Evolutionary conservation across 2,888 invertebrate genomes (phyloP), one percentile per base, ranked within the genome.

Genomic region (Helleia helle): DNA sequence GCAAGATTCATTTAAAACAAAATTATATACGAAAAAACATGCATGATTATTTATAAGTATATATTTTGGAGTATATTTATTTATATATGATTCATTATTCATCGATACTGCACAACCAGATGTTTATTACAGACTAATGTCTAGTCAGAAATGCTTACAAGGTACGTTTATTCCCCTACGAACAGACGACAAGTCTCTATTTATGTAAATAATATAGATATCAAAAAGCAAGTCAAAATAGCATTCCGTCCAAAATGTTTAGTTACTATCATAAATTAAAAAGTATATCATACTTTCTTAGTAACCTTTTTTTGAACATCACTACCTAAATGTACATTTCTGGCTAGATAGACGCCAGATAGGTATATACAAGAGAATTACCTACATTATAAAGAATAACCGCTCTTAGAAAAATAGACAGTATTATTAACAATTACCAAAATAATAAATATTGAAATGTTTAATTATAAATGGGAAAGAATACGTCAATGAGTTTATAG

Each of bases 191-290:
- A n/a, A 25, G 2, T 12, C 4, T 27, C 14, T 41, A 36, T 43
- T 40, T 36, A 43, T 48, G 46, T 48, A 48, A 41, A 48, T 48
- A 48, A 38, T 13, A n/a, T 31, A 30, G 38, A 26, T n/a, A n/a
- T n/a, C n/a, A n/a, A n/a, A n/a, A n/a, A n/a, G n/a, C n/a, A n/a
- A 30, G 36, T 17, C 24, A 27, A 36, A 12, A 68, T 66, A 60
- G 54, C 56, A 71, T 60, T 75, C 77, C 76, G 76, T 76, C 76
- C 76, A 72, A 58, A 58, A 61, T 39, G 12, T 71, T 67, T 60
- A 58, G 58, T 73, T 70, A 71, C 56, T 64, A 55, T 51, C 46
- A 52, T 47, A 49, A 15, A 15, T 15, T n/a, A 8, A 11, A 31
- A 18, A 22, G 22, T 22, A 22, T 22, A 22, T 22, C 7, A 22